Conservation (phyloP, 2,797 vertebrate species). For the Silurus aristotelis region DNA sequence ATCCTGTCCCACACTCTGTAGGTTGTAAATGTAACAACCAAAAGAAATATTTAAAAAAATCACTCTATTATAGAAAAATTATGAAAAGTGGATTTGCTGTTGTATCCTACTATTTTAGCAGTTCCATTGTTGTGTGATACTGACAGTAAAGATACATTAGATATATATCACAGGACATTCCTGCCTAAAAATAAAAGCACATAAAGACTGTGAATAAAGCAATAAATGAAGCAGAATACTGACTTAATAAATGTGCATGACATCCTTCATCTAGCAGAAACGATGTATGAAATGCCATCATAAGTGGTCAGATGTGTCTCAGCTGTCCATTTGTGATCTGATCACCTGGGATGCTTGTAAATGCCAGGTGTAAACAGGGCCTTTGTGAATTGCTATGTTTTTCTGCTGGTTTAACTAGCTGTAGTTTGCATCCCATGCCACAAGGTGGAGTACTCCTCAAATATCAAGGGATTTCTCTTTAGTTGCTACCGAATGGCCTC, state of each 20-base stretch:
- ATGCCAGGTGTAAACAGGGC: background rate
- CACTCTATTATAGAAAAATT: background rate
- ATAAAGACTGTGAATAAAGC: background rate
- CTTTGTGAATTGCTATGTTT: background rate
- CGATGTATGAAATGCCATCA: background rate
- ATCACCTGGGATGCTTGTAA: background rate
- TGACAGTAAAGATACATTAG: background rate
- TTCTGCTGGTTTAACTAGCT: background rate
- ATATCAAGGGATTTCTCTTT: background rate
- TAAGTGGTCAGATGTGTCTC: background rate
- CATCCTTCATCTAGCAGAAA: background rate
- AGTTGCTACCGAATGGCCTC: background rate
- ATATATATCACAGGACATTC: too few relatives aligned
- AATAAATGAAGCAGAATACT: background rate
- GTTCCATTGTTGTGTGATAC: background rate
- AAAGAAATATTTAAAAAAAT: background rate
- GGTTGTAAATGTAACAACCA: background rate
- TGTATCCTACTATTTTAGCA: background rate
- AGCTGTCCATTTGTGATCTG: background rate
- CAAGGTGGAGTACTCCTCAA: slow-evolving; percentile 52
- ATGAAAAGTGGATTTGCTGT: background rate
- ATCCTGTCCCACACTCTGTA: background rate
- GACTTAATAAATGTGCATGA: background rate
- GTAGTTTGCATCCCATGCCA: slow-evolving; percentile 42
- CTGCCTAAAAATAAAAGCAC: background rate